Base-by-base conservation (phyloP, 1,140 invertebrate genomes). In the Antheraea mylitta region DNA sequence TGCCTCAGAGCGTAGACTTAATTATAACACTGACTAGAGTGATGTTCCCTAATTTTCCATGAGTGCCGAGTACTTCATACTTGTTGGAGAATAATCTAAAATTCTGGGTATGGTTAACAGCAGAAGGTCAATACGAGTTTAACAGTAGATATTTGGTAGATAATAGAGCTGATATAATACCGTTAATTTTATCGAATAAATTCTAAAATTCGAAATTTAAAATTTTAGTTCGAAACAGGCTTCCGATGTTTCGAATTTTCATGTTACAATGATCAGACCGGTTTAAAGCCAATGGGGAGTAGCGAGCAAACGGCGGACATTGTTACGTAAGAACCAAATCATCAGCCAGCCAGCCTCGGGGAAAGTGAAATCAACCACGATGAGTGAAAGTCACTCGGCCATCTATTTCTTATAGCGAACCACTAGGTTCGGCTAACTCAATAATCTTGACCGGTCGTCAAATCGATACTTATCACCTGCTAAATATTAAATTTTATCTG, bases 301-400 rank as follows among this genome's bases (percentile, higher is more conserved):
- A 45, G 60, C 37, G 45, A 53, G 11, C 45, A 53, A 16, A 53
- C 45, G 45, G 13, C 11, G 16, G 45, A 13, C 67, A 76, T 75
- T 81, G 75, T 79, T 82, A 71, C 76, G 71, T 73, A 81, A 85
- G 65, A 76, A 68, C 79, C 74, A 74, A 78, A 70, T 81, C 76
- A 79, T 78, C 78, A 80, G 77, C 76, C 68, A 71, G 68, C 74
- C 73, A 63, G 69, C 37, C 64, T 9, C 68, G 67, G 70, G 68
- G 77, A 79, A 81, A 83, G 82, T 81, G 81, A 83, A 79, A 81
- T 80, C 77, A 75, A 42, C 66, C 76, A 69, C 76, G 75, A 83
- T 78, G 66, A 86, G 87, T 83, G 87, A 89, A 89, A 89, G 87
- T 85, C 66, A 71, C 62, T 66, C 79, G 76, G 81, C 86, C 85